These are phyloP conservation scores for Mastomys coucha DNA, from an alignment of 2,113 vertebrate species.

Conservation along the genomic window DNA sequence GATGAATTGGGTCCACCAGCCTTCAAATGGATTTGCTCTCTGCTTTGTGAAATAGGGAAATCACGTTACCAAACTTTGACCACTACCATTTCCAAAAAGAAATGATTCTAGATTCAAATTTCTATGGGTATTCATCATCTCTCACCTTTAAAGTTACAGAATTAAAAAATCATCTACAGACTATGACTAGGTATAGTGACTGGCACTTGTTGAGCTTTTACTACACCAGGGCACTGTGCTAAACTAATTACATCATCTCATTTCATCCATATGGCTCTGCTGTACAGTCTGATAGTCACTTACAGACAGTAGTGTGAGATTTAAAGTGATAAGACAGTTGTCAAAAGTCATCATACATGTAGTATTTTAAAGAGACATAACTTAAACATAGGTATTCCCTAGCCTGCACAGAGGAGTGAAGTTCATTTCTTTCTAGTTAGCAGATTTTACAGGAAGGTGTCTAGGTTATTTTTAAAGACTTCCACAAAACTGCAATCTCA, in stretches of 20 bases:
- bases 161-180: slow-evolving; percentile 10
- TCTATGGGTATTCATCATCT: neutral
- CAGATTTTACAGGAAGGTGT: neutral
- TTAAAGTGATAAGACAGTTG: neutral
- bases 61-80: neutral
- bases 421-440: neutral
- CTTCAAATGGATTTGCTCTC: neutral
- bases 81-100: neutral
- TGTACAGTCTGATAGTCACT: neutral
- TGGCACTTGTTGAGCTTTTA: neutral
- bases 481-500: slow-evolving; percentile 2
- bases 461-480: slow-evolving; percentile 9
- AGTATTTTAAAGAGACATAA: neutral
- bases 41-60: neutral
- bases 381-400: neutral
- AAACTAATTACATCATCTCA: neutral
- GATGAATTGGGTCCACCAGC: neutral
- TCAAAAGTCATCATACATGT: neutral
- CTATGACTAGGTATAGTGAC: neutral
- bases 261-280: neutral
- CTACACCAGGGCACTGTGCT: neutral
- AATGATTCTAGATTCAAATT: neutral
- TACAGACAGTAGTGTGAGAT: neutral
- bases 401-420: neutral
- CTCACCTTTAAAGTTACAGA: neutral